Evolutionary conservation across 2,888 invertebrate genomes (phyloP), one percentile per base, ranked within the genome.

Genomic region (Caenorhabditis panamensis): DNA sequence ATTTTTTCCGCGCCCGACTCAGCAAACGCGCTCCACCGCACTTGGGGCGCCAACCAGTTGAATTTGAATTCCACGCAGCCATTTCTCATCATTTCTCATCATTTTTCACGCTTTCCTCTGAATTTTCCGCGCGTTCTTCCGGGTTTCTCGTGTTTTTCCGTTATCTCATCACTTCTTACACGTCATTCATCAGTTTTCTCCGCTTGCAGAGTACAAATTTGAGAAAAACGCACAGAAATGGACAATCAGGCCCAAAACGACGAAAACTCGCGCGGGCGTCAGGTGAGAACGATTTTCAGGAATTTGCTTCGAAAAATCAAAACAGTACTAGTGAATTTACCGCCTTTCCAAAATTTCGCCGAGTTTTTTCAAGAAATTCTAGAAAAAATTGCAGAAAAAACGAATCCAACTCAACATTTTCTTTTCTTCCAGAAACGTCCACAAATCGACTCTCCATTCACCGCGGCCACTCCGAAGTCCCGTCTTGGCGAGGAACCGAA

Each of bases 401-500:
- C 4, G 4, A 4, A 31, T 31, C 4, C 9, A 6, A 6, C 9
- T 31, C 9, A 4, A 31, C 4, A 31, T 31, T 31, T 6, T 31
- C 31, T 9, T 9, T 6, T 2, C 1, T 63, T 63, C 56, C 59
- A 75, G 75, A 77, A 77, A 8, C 68, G 77, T 1, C 77, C 56
- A 9, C 68, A 69, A 53, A 5, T 36, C 3, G 41, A 77, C 3
- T 77, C 77, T 20, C 77, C 77, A 4, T 77, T 58, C 41, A 51
- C 62, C 4, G 62, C 77, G 9, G 77, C 77, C 6, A 69, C 77
- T n/a, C 77, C 77, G 3, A 63, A 63, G 24, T 69, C 77, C 13
- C 68, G 77, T 1, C 4, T 63, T 4, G 77, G 77, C 18, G 69
- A 69, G 49, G 77, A 77, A 37, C 69, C 77, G 9, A 77, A 77